phyloP scores from a whole-genome alignment of 1,140 invertebrate genomes.

The Nasonia giraulti region DNA sequence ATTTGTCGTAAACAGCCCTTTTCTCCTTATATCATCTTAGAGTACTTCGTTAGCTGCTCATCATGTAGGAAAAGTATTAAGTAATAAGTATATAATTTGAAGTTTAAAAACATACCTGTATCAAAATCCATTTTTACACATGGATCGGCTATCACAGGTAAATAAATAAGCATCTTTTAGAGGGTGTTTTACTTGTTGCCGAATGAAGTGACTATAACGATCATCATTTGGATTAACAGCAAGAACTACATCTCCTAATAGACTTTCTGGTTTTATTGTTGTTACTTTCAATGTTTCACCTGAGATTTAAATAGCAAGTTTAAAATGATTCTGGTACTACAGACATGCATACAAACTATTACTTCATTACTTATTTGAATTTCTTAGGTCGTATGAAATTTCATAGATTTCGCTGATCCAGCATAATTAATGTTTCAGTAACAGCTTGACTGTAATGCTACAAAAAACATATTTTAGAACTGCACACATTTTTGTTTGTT shows the following conservation, averaged over 20 bases:
- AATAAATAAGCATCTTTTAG: constrained; percentile 81
- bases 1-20: no score
- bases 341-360: neutral
- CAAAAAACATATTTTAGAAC: constrained; percentile 44
- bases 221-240: constrained; percentile 93
- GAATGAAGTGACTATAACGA: constrained; percentile 81
- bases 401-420: constrained; percentile 88
- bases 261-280: constrained; percentile 97
- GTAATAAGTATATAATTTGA: neutral
- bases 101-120: constrained; percentile 79
- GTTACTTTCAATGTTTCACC: constrained; percentile 90
- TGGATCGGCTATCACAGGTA: constrained; percentile 89
- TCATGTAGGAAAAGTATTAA: constrained; percentile 9
- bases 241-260: constrained; percentile 96
- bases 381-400: constrained; percentile 88
- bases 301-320: constrained; percentile 60
- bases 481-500: constrained; percentile 36
- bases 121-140: constrained; percentile 93
- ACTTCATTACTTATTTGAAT: constrained; percentile 71
- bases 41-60: no score
- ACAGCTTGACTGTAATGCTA: constrained; percentile 84
- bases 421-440: constrained; percentile 90
- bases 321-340: constrained; percentile 36
- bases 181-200: constrained; percentile 85
- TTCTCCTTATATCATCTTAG: no score